Evolutionary conservation across 64 coral and sea anemone genomes (phyloP).

Genomic region (Stichodactyla mertensii): DNA sequence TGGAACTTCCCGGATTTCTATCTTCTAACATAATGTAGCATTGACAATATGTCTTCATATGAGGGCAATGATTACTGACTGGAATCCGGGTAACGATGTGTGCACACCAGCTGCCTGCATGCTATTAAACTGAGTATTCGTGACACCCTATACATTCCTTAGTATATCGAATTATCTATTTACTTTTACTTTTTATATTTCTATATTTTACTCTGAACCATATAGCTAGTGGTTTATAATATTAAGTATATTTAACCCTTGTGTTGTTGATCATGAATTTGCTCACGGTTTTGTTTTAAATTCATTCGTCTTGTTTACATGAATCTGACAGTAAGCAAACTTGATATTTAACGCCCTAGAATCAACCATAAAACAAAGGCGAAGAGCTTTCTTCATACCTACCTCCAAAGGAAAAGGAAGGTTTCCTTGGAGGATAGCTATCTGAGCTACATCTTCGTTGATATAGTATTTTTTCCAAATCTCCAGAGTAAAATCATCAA

Average conservation of each 20-base stretch:
- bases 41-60: no score
- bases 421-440: conserved; percentile 79
- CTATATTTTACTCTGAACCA: background rate
- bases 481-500: conserved; percentile 77
- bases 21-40: no score
- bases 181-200: background rate
- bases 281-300: background rate
- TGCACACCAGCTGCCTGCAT: no score
- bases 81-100: no score
- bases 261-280: background rate
- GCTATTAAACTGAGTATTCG: no score
- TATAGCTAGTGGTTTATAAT: background rate
- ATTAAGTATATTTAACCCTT: background rate
- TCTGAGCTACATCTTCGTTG: conserved; percentile 76
- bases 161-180: background rate
- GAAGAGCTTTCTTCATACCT: background rate
- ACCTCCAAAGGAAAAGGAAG: conserved; percentile 88
- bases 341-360: background rate
- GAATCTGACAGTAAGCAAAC: background rate
- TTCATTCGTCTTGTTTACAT: background rate
- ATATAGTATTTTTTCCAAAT: conserved; percentile 93
- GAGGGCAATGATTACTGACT: no score
- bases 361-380: background rate
- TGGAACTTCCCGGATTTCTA: no score
- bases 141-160: background rate